Evolutionary conservation across 2,888 invertebrate species (phyloP).

Genomic region (Exocentrus adspersus): DNA sequence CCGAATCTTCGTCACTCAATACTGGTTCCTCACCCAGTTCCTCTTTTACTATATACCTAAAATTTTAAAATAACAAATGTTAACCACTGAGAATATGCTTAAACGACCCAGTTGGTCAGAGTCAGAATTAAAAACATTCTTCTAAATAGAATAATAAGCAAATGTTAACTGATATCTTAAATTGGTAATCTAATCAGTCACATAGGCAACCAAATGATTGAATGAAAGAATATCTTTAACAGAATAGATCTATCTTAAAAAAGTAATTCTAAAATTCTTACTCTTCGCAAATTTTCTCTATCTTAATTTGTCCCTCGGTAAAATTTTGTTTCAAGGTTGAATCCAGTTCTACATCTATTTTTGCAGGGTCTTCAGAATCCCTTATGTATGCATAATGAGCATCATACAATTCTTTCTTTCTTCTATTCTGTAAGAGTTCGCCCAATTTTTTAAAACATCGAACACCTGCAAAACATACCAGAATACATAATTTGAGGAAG

Average conservation of each 20-base stretch:
- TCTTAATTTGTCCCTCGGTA: constrained; percentile 47
- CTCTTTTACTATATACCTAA: constrained; percentile 46
- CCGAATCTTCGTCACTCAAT: constrained; percentile 43
- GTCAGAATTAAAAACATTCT: too few relatives aligned
- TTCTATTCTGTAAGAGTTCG: constrained; percentile 52
- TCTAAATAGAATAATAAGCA: too few relatives aligned
- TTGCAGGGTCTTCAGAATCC: constrained; percentile 55
- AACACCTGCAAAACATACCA: constrained; percentile 41
- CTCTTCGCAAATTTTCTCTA: constrained; percentile 51
- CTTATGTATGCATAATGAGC: constrained; percentile 50
- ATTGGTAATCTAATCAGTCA: too few relatives aligned
- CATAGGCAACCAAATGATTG: too few relatives aligned
- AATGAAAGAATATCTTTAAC: too few relatives aligned
- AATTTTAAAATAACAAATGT: constrained; percentile 19
- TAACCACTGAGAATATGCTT: too few relatives aligned
- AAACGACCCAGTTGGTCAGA: too few relatives aligned
- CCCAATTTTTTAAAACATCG: constrained; percentile 57
- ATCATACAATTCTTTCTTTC: constrained; percentile 55
- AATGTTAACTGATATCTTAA: too few relatives aligned
- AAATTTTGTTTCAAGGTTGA: constrained; percentile 48
- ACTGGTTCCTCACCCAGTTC: constrained; percentile 42
- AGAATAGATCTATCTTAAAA: too few relatives aligned
- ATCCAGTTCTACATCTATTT: constrained; percentile 48
- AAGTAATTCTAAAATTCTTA: too few relatives aligned
- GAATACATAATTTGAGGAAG: too few relatives aligned